Base-by-base conservation (phyloP, 2,113 vertebrate species). In the Chionis minor region DNA sequence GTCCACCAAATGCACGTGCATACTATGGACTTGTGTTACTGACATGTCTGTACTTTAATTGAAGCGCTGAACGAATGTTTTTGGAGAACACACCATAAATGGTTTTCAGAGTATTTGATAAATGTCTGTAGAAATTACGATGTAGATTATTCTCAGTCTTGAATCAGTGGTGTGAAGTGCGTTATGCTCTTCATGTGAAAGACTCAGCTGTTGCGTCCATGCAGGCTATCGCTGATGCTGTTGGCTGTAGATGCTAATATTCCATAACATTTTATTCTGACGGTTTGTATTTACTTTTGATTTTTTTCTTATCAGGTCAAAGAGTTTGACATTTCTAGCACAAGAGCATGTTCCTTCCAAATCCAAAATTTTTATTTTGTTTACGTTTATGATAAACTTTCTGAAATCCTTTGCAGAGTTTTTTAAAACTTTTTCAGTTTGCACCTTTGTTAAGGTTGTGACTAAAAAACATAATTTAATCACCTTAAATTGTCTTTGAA, bases 1-100 rank as follows among this genome's bases (percentile, higher is more conserved):
- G 21, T 44, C 51, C 51, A 24, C 45, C 12, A 9, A 7, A 2
- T 35, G 61, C 33, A 30, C 4, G 0, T 1, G 1, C 22, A 6
- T 12, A 1, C 18, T 55, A 4, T 22, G 32, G 32, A 26, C n/a
- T 56, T 42, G 22, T 27, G 40, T 54, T 55, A 7, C 26, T 86
- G 79, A 7, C 3, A 0, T 4, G 9, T 22, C 26, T 61, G 56
- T 22, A 27, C 49, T 73, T 70, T 6, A 61, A 24, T 1, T 40
- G 54, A 66, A 81, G 49, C n/a, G 84, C 65, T 55, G 55, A 75
- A 47, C 26, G 3, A 63, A 33, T 12, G 3, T 8, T 81, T 83
- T 75, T 59, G 24, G 75, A 17, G 74, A 92, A 35, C 23, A 16
- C 8, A 47, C 13, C 1, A 3, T 40, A 7, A 10, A 14, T 26